phyloP scores from a whole-genome alignment of 2,888 invertebrate genomes.

The Lottia scabra region DNA sequence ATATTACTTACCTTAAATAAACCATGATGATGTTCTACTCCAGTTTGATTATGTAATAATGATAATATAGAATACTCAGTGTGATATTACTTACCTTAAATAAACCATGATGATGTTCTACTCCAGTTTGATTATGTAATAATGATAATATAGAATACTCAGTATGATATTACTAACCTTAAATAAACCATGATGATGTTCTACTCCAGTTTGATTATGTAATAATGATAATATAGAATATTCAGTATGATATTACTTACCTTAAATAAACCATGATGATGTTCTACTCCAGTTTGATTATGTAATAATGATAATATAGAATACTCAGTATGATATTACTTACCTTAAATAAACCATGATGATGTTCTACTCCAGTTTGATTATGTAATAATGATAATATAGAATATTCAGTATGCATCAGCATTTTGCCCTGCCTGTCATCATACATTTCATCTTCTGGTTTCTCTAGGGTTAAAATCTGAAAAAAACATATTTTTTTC shows the following conservation, averaged over 20 bases:
- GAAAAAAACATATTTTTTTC: no score
- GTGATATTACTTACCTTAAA: no score
- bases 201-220: no score
- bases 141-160: no score
- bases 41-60: conserved; percentile 73
- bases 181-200: no score
- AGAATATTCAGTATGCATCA: conserved; percentile 82
- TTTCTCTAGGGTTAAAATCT: conserved; percentile 65
- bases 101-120: no score
- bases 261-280: conserved; percentile 83
- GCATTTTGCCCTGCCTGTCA: conserved; percentile 82
- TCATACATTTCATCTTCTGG: conserved; percentile 76
- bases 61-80: no score
- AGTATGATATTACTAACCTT: no score
- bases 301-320: conserved; percentile 76
- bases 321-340: conserved; percentile 77
- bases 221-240: no score
- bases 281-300: conserved; percentile 80
- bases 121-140: no score
- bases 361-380: conserved; percentile 81
- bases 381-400: conserved; percentile 78
- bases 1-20: conserved; percentile 80
- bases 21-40: conserved; percentile 83
- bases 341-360: conserved; percentile 83
- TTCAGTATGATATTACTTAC: no score